Conservation (phyloP, 2,888 invertebrate species). For the Cenopis cana region DNA sequence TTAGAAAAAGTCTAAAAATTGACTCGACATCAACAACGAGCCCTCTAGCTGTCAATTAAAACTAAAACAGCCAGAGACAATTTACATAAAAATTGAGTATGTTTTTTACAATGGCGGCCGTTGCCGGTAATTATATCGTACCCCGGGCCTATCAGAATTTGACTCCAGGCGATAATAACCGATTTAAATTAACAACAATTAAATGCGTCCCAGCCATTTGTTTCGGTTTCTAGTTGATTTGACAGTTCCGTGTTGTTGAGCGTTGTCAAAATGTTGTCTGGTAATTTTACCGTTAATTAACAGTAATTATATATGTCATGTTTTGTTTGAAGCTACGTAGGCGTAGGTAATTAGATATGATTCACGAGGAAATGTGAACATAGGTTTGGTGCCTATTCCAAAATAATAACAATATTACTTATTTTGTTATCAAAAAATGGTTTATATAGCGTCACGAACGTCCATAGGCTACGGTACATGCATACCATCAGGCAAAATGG, state of each 20-base stretch:
- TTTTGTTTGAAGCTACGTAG: background rate
- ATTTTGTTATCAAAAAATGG: background rate
- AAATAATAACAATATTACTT: background rate
- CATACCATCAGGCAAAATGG: too few species aligned
- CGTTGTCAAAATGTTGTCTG: constrained; percentile 30
- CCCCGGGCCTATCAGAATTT: constrained; percentile 18
- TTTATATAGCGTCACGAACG: too few species aligned
- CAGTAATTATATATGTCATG: constrained; percentile 4
- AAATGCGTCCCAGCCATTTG: constrained; percentile 29
- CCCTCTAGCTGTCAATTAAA: constrained; percentile 43
- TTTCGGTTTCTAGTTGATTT: constrained; percentile 32
- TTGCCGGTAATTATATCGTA: constrained; percentile 38
- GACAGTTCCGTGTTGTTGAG: constrained; percentile 24
- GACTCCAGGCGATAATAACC: constrained; percentile 41
- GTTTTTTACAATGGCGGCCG: constrained; percentile 13
- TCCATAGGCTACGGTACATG: too few species aligned
- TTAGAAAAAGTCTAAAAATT: constrained; percentile 26
- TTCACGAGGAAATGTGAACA: background rate
- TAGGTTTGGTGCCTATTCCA: background rate
- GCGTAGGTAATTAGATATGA: background rate
- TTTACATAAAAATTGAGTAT: constrained; percentile 40
- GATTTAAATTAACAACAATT: constrained; percentile 45
- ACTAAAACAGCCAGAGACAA: constrained; percentile 41
- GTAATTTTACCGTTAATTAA: constrained; percentile 14
- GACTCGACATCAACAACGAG: constrained; percentile 27